phyloP scores from a whole-genome alignment of 2,888 invertebrate genomes.

The Rosalia funebris region DNA sequence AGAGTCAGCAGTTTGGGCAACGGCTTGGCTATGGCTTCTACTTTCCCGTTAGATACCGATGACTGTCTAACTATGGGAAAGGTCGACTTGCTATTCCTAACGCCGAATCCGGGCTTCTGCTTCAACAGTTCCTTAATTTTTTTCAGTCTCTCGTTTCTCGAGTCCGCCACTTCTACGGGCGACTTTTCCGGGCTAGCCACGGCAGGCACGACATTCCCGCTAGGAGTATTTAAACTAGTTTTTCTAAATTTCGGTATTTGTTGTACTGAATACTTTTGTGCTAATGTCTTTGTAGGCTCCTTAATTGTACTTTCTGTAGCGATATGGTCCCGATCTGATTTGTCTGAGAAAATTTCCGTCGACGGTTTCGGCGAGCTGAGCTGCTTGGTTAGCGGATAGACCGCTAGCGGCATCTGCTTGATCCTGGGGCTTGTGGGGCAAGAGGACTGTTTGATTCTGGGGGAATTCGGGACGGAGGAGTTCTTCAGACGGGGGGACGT shows the following conservation, averaged over 20 bases:
- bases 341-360: slow-evolving; percentile 49
- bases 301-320: slow-evolving; percentile 42
- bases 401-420: slow-evolving; percentile 69
- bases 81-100: slow-evolving; percentile 66
- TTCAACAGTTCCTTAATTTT: slow-evolving; percentile 78
- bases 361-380: slow-evolving; percentile 69
- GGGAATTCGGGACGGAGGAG: slow-evolving; percentile 82
- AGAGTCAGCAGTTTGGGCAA: slow-evolving; percentile 81
- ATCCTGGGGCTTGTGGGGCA: slow-evolving; percentile 74
- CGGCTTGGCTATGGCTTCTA: slow-evolving; percentile 72
- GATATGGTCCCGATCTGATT: slow-evolving; percentile 53
- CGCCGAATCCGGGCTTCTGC: slow-evolving; percentile 74
- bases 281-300: slow-evolving; percentile 48
- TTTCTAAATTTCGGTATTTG: slow-evolving; percentile 61
- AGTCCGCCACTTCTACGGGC: slow-evolving; percentile 39
- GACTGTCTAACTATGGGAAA: slow-evolving; percentile 79
- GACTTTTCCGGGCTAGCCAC: slow-evolving; percentile 48
- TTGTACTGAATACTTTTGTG: slow-evolving; percentile 61
- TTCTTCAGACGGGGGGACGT: slow-evolving; percentile 72
- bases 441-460: slow-evolving; percentile 76
- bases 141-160: slow-evolving; percentile 71
- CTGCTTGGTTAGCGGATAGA: slow-evolving; percentile 70
- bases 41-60: slow-evolving; percentile 67
- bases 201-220: slow-evolving; percentile 22
- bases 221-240: slow-evolving; percentile 52